phyloP scores from a whole-genome alignment of 1,140 invertebrate genomes.

The Trinorchestia longiramus region DNA sequence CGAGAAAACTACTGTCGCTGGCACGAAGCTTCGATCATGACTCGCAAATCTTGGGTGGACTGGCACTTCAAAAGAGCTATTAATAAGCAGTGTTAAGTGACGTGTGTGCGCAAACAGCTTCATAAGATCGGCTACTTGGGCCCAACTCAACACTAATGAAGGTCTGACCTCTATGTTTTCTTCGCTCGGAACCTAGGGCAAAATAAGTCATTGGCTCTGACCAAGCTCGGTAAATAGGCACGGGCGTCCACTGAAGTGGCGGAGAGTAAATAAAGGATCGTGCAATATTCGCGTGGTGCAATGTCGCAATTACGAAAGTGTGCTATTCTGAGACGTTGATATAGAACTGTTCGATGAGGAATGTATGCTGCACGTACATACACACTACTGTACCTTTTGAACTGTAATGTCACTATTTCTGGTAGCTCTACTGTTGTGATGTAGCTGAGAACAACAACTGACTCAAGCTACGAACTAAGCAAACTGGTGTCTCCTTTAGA shows the following conservation, averaged over 20 bases:
- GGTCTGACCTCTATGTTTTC: conserved; percentile 39
- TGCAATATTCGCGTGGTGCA: background rate
- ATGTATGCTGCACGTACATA: background rate
- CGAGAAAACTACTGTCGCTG: background rate
- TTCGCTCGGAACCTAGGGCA: background rate
- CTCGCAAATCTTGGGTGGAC: background rate
- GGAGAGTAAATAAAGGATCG: background rate
- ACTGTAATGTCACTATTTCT: background rate
- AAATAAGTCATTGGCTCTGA: conserved; percentile 25
- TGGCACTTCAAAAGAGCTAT: conserved; percentile 25
- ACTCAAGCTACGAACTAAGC: background rate
- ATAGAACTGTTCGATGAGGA: background rate
- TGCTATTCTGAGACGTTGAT: background rate
- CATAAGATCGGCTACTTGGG: conserved; percentile 46
- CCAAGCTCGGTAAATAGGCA: conserved; percentile 18
- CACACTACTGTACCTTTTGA: background rate
- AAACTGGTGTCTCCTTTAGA: background rate
- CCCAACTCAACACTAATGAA: conserved; percentile 42
- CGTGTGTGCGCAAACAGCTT: conserved; percentile 46
- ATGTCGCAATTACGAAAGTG: background rate
- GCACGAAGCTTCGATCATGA: background rate
- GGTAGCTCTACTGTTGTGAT: background rate
- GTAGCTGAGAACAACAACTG: background rate
- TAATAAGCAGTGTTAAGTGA: conserved; percentile 51
- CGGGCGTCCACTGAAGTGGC: background rate